A percentile compares a stretch with the other conserved stretches of the same genome.
Evolutionary conservation across 2,797 vertebrate genomes (phyloP).

Genomic region (Schizopygopsis malacanthus): DNA sequence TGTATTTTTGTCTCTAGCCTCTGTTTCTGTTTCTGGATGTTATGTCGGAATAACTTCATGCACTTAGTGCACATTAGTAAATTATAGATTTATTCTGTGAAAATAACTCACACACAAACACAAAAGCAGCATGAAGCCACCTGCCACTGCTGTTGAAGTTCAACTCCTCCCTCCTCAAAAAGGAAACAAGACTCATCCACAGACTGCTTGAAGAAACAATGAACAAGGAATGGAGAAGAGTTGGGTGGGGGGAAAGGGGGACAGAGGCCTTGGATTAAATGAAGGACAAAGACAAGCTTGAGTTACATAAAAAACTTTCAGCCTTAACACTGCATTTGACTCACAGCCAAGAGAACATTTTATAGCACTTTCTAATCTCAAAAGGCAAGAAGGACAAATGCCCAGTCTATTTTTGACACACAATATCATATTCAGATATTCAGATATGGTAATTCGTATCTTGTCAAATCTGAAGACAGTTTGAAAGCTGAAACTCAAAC

Average conservation of each 20-base stretch:
- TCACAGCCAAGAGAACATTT: background rate
- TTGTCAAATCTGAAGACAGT: background rate
- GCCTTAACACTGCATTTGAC: background rate
- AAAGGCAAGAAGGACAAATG: background rate
- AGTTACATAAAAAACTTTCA: slow-evolving; percentile 31
- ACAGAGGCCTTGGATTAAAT: slow-evolving; percentile 13
- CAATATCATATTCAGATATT: too few species aligned
- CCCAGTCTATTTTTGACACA: background rate
- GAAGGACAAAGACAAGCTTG: slow-evolving; percentile 58
- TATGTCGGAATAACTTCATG: background rate
- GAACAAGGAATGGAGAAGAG: slow-evolving; percentile 57
- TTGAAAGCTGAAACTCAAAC: background rate
- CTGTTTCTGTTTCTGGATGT: slow-evolving; percentile 6
- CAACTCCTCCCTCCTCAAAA: slow-evolving; percentile 54
- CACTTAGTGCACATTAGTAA: background rate
- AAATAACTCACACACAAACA: slow-evolving; percentile 45
- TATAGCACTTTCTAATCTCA: background rate
- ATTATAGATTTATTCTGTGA: slow-evolving; percentile 31
- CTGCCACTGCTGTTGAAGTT: slow-evolving; percentile 17
- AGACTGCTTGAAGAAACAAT: slow-evolving; percentile 46
- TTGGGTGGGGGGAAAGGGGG: slow-evolving; percentile 40
- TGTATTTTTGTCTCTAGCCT: background rate
- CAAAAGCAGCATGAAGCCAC: slow-evolving; percentile 45
- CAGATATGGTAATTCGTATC: background rate
- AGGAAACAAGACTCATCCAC: slow-evolving; percentile 61